Conservation (phyloP, 2,888 invertebrate genomes). For the Rotaria magnacalcarata region DNA sequence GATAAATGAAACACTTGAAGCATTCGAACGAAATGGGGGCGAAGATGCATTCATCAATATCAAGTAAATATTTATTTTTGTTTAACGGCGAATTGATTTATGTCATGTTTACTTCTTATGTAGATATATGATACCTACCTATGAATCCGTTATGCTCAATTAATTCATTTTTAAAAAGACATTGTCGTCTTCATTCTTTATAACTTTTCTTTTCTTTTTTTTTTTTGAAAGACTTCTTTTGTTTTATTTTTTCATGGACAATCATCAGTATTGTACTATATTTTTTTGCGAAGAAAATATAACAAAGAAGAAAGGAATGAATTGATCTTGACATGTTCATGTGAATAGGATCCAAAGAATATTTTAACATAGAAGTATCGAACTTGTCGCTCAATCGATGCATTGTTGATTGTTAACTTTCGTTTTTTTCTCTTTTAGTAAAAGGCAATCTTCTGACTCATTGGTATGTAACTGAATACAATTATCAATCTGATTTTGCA, state of each 20-base stretch:
- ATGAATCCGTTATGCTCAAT: constrained; percentile 71
- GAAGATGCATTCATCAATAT: constrained; percentile 95
- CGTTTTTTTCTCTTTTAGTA: too few relatives aligned
- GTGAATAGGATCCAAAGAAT: background rate
- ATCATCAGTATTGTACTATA: constrained; percentile 29
- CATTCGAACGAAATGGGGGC: constrained; percentile 83
- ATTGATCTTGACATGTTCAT: constrained; percentile 11
- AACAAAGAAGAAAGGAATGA: background rate
- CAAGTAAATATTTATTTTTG: constrained; percentile 68
- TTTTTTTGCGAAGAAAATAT: background rate
- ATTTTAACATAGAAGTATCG: too few relatives aligned
- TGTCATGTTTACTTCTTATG: background rate
- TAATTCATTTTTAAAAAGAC: background rate
- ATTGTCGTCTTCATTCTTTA: background rate
- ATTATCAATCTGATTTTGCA: too few relatives aligned
- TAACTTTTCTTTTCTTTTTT: background rate
- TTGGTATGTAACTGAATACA: too few relatives aligned
- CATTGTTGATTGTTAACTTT: too few relatives aligned
- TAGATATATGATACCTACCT: constrained; percentile 75
- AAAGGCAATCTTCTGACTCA: too few relatives aligned
- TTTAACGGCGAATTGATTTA: background rate
- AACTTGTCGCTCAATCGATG: too few relatives aligned
- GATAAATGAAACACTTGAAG: constrained; percentile 84
- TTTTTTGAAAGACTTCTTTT: background rate
- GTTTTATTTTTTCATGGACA: background rate